A percentile compares a stretch with the other conserved stretches of the same genome.
phyloP scores from a whole-genome alignment of 1,140 invertebrate genomes.

The Drosophila azteca region DNA sequence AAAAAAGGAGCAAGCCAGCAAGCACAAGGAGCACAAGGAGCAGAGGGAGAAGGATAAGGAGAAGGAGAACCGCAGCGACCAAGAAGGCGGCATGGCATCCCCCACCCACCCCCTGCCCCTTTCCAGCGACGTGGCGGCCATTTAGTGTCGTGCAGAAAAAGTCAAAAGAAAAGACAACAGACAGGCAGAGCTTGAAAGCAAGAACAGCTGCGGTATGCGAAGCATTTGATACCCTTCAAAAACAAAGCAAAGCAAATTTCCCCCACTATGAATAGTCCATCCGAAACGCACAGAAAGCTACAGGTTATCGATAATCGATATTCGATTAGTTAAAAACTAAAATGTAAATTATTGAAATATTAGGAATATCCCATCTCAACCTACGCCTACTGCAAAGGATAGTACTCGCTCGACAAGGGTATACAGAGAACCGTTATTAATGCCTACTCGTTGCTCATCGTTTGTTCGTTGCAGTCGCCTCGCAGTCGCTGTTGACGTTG shows the following conservation, averaged over 20 bases:
- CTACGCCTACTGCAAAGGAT: not conserved
- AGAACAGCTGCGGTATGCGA: too few species aligned
- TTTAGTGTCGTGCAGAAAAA: slow-evolving; percentile 42
- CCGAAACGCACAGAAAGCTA: too few species aligned
- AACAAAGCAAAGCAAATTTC: too few species aligned
- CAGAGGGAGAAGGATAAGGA: not conserved
- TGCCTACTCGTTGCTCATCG: slow-evolving; percentile 41
- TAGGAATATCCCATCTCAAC: not conserved
- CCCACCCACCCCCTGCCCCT: slow-evolving; percentile 1
- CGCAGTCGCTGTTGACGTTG: not conserved
- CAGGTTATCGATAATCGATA: too few species aligned
- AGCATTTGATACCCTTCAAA: too few species aligned
- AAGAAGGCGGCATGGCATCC: slow-evolving; percentile 45
- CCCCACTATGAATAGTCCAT: too few species aligned
- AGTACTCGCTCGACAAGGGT: too few species aligned
- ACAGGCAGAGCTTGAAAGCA: not conserved
- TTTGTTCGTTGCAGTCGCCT: not conserved
- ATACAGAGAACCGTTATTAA: slow-evolving; percentile 25
- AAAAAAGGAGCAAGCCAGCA: slow-evolving; percentile 14
- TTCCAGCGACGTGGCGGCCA: slow-evolving; percentile 44
- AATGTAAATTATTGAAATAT: too few species aligned
- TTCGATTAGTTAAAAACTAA: too few species aligned
- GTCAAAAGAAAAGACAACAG: not conserved
- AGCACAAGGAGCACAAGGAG: not conserved
- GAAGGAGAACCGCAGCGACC: slow-evolving; percentile 25